phyloP scores from a whole-genome alignment of 2,797 vertebrate genomes.

The Vespertilio murinus region DNA sequence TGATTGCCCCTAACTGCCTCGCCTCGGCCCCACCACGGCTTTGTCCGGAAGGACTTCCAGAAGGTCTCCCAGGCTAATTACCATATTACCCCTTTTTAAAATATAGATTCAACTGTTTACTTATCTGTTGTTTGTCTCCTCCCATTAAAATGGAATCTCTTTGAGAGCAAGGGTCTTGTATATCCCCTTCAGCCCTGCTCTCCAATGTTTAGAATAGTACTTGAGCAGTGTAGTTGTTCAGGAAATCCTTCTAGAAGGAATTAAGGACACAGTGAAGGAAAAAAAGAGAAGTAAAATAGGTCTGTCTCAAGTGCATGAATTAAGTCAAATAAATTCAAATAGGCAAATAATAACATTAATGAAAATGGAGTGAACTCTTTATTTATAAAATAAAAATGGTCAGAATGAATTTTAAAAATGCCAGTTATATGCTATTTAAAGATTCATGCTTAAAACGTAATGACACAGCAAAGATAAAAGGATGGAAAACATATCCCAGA shows the following conservation, averaged over 20 bases:
- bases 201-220: neutral
- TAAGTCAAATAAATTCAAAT: conserved; percentile 41
- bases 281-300: neutral
- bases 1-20: no score
- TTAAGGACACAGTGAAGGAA: neutral
- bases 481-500: neutral
- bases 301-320: neutral
- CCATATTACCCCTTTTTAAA: no score
- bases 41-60: no score
- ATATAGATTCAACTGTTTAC: neutral
- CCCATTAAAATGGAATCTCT: neutral
- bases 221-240: neutral
- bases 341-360: neutral
- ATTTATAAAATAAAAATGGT: conserved; percentile 21
- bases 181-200: neutral
- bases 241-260: neutral
- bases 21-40: no score
- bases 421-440: neutral
- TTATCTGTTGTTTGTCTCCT: neutral
- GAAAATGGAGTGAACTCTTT: neutral
- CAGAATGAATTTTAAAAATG: neutral
- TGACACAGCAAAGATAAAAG: neutral
- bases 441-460: conserved; percentile 19
- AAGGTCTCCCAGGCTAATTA: no score
- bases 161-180: neutral